Base-by-base conservation (phyloP, 2,888 invertebrate genomes). In the Folsomia manolachei region DNA sequence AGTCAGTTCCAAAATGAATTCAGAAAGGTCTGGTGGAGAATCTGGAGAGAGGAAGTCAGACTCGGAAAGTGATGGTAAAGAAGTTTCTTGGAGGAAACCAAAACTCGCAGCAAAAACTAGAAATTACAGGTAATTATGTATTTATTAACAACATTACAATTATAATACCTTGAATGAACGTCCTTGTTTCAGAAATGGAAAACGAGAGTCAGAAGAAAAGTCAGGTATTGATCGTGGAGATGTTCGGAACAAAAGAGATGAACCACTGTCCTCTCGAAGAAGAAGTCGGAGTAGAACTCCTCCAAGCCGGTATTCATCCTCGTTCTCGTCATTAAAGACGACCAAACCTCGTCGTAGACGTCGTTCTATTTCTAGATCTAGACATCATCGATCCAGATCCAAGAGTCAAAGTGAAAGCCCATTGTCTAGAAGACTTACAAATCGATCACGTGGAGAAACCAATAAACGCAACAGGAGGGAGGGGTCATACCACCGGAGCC, bases 21-120 rank as follows among this genome's bases (percentile, higher is more conserved):
- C 73, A 4, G 73, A 73, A 61, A 71, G 18, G 27, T 72, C 23
- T 64, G 68, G 25, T 26, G 71, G 24, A 63, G 65, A 66, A 11
- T 66, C 65, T 2, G 27, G 19, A 7, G 65, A 66, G 19, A 66
- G 39, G 21, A 66, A 52, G n/a, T 66, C 65, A 19, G 19, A 21
- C n/a, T 63, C 65, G 1, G 75, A 75, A 27, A 75, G 75, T 23
- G 71, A 73, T 23, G 73, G 70, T 56, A 75, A 78, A 53, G 75
- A 77, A 25, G 78, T 89, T 2, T 84, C 88, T 0, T 94, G 94
- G 86, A 94, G 93, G 82, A 93, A 93, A 83, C 85, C 91, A 62
- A 92, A 91, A 83, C 90, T 86, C 79, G 89, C 88, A 23, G 14
- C 4, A 4, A 92, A 91, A 82, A 92, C 90, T 81, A 86, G 91